These are phyloP conservation scores for Pitangus sulphuratus DNA, from an alignment of 2,797 vertebrate genomes.

Conservation along the genomic window DNA sequence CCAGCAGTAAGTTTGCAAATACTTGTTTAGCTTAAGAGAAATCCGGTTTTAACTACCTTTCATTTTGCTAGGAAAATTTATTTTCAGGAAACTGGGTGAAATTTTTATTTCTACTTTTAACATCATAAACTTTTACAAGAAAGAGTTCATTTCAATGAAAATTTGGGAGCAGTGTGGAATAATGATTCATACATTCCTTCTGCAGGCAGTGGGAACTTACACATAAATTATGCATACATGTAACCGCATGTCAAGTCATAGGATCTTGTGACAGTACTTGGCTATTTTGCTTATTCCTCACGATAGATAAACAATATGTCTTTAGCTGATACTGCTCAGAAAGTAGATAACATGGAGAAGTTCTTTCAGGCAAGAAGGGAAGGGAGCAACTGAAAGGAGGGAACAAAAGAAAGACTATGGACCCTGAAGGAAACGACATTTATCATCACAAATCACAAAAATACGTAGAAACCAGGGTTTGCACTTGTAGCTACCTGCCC, in stretches of 20 bases:
- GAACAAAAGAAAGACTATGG: not conserved
- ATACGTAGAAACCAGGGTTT: not conserved
- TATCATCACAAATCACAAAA: not conserved
- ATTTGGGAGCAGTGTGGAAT: not conserved
- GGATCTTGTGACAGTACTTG: not conserved
- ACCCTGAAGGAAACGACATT: not conserved
- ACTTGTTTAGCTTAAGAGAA: conserved; percentile 37
- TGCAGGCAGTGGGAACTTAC: not conserved
- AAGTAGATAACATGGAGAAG: not conserved
- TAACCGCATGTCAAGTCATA: not conserved
- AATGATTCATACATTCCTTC: not conserved
- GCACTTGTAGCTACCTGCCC: not conserved
- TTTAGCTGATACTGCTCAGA: not conserved
- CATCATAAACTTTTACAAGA: not conserved
- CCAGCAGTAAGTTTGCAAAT: conserved; percentile 18
- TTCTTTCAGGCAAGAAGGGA: not conserved
- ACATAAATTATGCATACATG: not conserved
- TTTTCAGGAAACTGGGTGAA: not conserved
- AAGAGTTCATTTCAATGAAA: not conserved
- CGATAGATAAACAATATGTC: not conserved
- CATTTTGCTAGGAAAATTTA: conserved; percentile 5
- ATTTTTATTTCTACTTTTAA: not conserved
- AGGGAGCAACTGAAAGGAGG: not conserved
- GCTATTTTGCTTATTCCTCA: not conserved
- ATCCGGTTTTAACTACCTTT: not conserved